Evolutionary conservation across 2,113 vertebrate genomes (phyloP).

Genomic region (Isichthys henryi): DNA sequence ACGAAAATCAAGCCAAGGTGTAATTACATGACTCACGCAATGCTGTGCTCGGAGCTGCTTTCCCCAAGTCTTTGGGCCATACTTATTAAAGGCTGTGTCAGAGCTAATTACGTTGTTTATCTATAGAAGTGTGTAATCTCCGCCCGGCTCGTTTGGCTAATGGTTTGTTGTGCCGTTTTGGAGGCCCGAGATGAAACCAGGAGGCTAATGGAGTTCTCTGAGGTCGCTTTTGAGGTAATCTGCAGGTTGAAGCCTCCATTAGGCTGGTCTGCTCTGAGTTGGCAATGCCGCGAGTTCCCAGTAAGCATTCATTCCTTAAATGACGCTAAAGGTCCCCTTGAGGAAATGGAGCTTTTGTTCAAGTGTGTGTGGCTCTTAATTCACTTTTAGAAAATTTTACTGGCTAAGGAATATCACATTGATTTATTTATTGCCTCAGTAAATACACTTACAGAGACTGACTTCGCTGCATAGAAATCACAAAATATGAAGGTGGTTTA

Average conservation of each 20-base stretch:
- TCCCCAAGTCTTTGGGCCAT: background rate
- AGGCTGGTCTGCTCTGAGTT: background rate
- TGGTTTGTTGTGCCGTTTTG: conserved; percentile 8
- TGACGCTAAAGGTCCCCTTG: background rate
- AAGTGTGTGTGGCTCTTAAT: background rate
- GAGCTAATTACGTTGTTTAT: conserved; percentile 24
- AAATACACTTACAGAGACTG: background rate
- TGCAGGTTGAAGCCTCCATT: background rate
- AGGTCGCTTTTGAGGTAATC: conserved; percentile 7
- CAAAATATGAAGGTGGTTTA: background rate
- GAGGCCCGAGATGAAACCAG: background rate
- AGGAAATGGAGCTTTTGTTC: background rate
- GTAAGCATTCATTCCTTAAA: background rate
- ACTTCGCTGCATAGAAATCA: background rate
- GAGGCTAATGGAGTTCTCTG: conserved; percentile 2
- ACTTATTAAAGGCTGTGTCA: conserved; percentile 20
- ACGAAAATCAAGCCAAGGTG: background rate
- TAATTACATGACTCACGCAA: conserved; percentile 22
- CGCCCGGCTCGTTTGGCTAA: conserved; percentile 19
- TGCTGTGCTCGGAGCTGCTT: background rate
- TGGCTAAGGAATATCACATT: background rate
- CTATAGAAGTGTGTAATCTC: conserved; percentile 19
- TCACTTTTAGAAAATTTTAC: background rate
- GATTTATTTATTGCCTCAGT: background rate
- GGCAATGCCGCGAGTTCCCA: background rate